phyloP scores from a whole-genome alignment of 1,140 invertebrate genomes.

The Adoxophyes honmai region DNA sequence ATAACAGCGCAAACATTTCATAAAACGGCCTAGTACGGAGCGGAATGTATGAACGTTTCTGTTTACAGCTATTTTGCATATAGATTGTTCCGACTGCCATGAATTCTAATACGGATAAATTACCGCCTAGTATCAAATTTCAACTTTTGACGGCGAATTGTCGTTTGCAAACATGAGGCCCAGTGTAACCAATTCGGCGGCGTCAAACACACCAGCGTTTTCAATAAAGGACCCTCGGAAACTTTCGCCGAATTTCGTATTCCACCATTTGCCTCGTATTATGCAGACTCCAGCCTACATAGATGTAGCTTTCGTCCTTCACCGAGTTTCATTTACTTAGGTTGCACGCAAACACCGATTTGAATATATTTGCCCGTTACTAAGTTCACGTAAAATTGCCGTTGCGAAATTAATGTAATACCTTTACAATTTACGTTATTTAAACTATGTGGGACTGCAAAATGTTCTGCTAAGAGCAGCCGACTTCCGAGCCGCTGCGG shows the following conservation, averaged over 20 bases:
- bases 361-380: conserved; percentile 34
- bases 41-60: conserved; percentile 40
- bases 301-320: conserved; percentile 26
- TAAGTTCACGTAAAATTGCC: conserved; percentile 30
- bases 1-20: conserved; percentile 6
- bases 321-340: conserved; percentile 50
- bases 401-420: conserved; percentile 29
- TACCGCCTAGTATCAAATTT: conserved; percentile 43
- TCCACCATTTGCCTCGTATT: conserved; percentile 41
- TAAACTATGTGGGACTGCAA: conserved; percentile 26
- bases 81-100: conserved; percentile 51
- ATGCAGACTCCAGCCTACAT: conserved; percentile 34
- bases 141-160: conserved; percentile 37
- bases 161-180: conserved; percentile 1
- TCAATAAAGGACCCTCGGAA: conserved; percentile 42
- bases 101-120: conserved; percentile 58
- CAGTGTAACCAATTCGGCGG: conserved; percentile 6
- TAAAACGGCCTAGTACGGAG: conserved; percentile 26
- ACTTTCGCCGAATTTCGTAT: conserved; percentile 41
- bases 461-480: conserved; percentile 24
- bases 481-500: background rate
- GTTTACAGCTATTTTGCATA: conserved; percentile 60
- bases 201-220: conserved; percentile 39
- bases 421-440: conserved; percentile 29
- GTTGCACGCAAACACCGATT: conserved; percentile 40